A percentile compares a stretch with the other conserved stretches of the same genome.
These are phyloP conservation scores for Microtus ochrogaster DNA, from an alignment of 2,113 vertebrate genomes.

Conservation along the genomic window DNA sequence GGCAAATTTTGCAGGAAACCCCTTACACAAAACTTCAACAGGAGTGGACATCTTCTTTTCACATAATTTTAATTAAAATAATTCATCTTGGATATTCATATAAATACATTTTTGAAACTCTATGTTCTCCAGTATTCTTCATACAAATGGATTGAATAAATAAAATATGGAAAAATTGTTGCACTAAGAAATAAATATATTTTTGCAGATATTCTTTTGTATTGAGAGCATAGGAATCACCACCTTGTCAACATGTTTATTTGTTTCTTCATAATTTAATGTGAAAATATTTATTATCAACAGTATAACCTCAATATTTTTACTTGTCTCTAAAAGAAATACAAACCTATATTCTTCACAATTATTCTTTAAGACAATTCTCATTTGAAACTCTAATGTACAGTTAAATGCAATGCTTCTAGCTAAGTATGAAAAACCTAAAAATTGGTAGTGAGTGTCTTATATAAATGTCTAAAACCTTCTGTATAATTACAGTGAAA, in stretches of 20 bases:
- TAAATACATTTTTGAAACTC: neutral
- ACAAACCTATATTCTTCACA: neutral
- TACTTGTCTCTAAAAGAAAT: neutral
- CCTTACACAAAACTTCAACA: no score
- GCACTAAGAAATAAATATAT: neutral
- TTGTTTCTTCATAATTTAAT: neutral
- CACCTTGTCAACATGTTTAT: neutral
- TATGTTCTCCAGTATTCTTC: neutral
- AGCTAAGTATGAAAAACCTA: neutral
- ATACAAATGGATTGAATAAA: neutral
- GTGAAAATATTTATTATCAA: neutral
- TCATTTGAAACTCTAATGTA: neutral
- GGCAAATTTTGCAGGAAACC: no score
- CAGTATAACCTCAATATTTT: neutral
- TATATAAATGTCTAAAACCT: slow-evolving; percentile 2
- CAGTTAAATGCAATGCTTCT: neutral
- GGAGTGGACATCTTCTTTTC: no score
- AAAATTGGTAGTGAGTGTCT: neutral
- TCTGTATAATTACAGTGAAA: neutral
- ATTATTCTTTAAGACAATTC: neutral
- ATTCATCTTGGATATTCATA: neutral
- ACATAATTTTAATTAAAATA: neutral
- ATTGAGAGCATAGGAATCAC: neutral
- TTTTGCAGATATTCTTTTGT: neutral
- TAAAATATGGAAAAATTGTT: neutral